phyloP scores from a whole-genome alignment of 2,113 vertebrate species.

The Condylura cristata region DNA sequence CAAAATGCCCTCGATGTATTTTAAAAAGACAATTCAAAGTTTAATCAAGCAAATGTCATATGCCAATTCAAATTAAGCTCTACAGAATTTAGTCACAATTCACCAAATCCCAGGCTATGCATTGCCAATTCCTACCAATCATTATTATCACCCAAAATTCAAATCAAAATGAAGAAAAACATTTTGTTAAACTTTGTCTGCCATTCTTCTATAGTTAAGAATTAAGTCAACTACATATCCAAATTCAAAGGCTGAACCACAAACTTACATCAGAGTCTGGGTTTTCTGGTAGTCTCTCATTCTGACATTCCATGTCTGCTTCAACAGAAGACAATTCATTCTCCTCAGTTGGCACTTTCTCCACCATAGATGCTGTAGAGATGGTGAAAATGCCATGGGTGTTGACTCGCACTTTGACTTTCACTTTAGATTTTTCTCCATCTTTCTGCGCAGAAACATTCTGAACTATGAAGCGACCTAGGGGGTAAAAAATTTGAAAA shows the following conservation, averaged over 20 bases:
- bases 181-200: neutral
- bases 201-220: neutral
- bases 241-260: neutral
- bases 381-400: conserved; percentile 89
- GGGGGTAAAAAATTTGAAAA: conserved; percentile 14
- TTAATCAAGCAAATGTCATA: neutral
- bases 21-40: neutral
- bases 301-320: conserved; percentile 81
- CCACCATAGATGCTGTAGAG: conserved; percentile 88
- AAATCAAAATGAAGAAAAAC: conserved; percentile 8
- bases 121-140: neutral
- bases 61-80: neutral
- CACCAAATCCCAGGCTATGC: neutral
- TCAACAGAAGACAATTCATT: conserved; percentile 79
- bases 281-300: conserved; percentile 78
- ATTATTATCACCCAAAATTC: neutral
- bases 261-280: conserved; percentile 83
- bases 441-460: conserved; percentile 89
- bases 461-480: conserved; percentile 89
- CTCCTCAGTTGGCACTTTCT: conserved; percentile 86
- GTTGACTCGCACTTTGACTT: conserved; percentile 89
- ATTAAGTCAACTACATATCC: neutral
- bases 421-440: conserved; percentile 89
- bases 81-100: neutral
- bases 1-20: neutral